Percentiles rank a stretch among this genome's conserved stretches.
Conservation (phyloP, 2,888 invertebrate genomes). For the Dendrolimus houi region DNA sequence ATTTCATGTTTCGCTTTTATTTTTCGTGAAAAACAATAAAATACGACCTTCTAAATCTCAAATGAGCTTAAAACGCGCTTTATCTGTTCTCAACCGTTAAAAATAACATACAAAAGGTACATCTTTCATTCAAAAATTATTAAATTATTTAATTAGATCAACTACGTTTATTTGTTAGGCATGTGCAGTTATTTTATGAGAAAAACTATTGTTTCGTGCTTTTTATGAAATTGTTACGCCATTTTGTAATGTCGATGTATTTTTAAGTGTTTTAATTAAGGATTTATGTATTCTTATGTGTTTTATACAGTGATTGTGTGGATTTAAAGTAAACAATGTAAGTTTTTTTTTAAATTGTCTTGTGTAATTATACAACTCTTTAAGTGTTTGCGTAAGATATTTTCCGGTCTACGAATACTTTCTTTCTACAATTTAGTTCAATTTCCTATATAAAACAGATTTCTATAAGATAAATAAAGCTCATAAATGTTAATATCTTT, state of each 20-base stretch:
- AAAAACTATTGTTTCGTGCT: conserved; percentile 53
- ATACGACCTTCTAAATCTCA: conserved; percentile 15
- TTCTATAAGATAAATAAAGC: no score
- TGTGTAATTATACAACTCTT: background rate
- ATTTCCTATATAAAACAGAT: no score
- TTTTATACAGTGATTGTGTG: background rate
- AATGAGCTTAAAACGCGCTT: conserved; percentile 29
- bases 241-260: conserved; percentile 41
- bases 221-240: conserved; percentile 51
- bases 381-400: background rate
- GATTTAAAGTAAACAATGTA: conserved; percentile 3
- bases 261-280: conserved; percentile 12
- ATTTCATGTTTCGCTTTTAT: conserved; percentile 55
- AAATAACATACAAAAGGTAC: conserved; percentile 35
- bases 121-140: conserved; percentile 53
- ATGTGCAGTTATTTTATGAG: conserved; percentile 68
- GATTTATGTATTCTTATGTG: background rate
- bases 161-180: conserved; percentile 45
- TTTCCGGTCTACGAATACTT: background rate
- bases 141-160: conserved; percentile 51
- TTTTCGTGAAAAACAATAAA: conserved; percentile 42
- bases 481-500: no score
- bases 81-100: conserved; percentile 18
- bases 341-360: conserved; percentile 13
- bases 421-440: background rate